Base-by-base conservation (phyloP, 2,113 vertebrate genomes). In the Hoplias malabaricus region DNA sequence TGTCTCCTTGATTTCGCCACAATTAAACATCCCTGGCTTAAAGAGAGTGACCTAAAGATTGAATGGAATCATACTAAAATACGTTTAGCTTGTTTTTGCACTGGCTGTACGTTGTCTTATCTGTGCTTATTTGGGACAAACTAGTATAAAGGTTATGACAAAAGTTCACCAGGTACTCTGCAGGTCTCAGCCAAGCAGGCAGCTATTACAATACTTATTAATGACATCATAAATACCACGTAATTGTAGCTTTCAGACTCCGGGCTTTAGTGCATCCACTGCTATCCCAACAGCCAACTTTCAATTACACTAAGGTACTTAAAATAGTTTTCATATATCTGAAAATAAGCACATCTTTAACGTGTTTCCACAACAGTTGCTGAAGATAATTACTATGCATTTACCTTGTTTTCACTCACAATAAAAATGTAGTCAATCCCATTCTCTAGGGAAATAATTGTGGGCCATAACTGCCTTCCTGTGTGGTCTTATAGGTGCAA, bases 401-500 rank as follows among this genome's bases (percentile, higher is more conserved):
- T 69, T 29, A 43, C n/a, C 36, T 59, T 73, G 46, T 46, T 69
- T 59, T 56, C 12, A 27, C 42, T 66, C 43, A 77, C 21, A 50
- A 70, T 31, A 79, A 23, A 2, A 43, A 62, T 4, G 62, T n/a
- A 7, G 25, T 12, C 34, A 53, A 43, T 19, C 13, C 34, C 12
- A n/a, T 25, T 46, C 27, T 61, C 27, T 67, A 46, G 62, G 65
- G 63, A 84, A 75, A 80, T 38, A 1, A 70, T 75, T 42, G 50
- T 33, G 59, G 19, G 1, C 33, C 10, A 63, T 27, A 50, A 54
- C 50, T 54, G 21, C 46, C 62, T 50, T 54, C 53, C 34, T 79
- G 75, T 85, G 80, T 73, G 81, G 79, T 66, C 75, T 29, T 63
- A 56, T 25, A 77, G 5, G 69, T 73, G 29, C 59, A 66, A 14